Evolutionary conservation across 2,888 invertebrate species (phyloP).

Genomic region (Hydrotaea cyrtoneurina): DNA sequence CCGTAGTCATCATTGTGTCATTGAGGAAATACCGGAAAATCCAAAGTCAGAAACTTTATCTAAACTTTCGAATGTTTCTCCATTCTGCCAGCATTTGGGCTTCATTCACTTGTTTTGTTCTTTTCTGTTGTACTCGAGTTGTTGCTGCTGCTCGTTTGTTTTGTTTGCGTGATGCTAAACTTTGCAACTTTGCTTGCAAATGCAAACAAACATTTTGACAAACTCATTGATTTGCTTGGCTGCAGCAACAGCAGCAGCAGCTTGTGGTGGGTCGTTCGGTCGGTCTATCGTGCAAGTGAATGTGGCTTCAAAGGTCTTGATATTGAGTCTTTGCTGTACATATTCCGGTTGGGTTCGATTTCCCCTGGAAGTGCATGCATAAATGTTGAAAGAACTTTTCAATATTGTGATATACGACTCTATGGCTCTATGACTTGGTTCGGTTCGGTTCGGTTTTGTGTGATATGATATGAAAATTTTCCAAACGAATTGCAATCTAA

Average conservation of each 20-base stretch:
- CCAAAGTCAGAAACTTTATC: conserved; percentile 76
- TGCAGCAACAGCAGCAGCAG: too few species aligned
- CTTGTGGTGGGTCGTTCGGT: background rate
- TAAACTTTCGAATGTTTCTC: conserved; percentile 66
- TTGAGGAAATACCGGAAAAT: conserved; percentile 78
- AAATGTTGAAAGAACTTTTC: conserved; percentile 48
- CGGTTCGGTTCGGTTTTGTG: background rate
- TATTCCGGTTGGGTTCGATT: conserved; percentile 30
- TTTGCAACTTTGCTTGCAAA: background rate
- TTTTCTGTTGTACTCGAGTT: background rate
- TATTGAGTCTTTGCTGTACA: background rate
- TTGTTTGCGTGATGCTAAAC: background rate
- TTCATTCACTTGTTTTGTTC: background rate
- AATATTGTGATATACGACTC: conserved; percentile 38
- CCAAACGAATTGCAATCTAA: conserved; percentile 65
- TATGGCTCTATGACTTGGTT: background rate
- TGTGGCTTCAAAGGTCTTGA: background rate
- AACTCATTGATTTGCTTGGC: background rate
- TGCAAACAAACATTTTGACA: background rate
- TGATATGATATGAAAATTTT: conserved; percentile 46
- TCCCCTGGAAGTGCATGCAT: conserved; percentile 27
- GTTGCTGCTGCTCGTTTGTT: background rate
- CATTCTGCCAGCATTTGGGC: conserved; percentile 23
- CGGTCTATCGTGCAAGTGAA: background rate
- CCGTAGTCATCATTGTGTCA: conserved; percentile 39